Evolutionary conservation across 2,888 invertebrate species (phyloP).

Genomic region (Muscina levida): DNA sequence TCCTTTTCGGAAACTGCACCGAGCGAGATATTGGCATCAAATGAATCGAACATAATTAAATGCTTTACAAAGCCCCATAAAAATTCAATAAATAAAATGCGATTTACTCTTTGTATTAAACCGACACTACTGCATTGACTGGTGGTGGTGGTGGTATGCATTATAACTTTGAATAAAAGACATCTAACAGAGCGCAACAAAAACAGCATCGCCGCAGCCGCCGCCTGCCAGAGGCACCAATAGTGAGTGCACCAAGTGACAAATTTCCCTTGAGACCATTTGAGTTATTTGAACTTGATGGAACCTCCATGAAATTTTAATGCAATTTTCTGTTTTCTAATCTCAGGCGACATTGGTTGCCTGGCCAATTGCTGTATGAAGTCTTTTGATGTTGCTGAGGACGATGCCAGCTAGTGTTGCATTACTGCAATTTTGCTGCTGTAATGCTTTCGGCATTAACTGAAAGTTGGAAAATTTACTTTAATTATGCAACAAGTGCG

Average conservation of each 20-base stretch:
- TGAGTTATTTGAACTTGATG: slow-evolving; percentile 68
- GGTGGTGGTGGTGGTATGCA: too few species aligned
- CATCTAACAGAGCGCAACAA: slow-evolving; percentile 9
- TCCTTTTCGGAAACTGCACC: not conserved
- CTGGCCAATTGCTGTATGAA: not conserved
- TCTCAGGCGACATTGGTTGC: slow-evolving; percentile 17
- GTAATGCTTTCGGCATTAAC: slow-evolving; percentile 45
- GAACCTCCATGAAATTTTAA: slow-evolving; percentile 56
- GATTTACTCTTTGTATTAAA: slow-evolving; percentile 34
- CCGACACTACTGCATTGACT: too few species aligned
- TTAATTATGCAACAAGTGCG: slow-evolving; percentile 55
- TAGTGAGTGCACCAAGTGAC: slow-evolving; percentile 11
- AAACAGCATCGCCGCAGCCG: not conserved
- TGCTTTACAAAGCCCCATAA: slow-evolving; percentile 48
- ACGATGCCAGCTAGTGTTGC: slow-evolving; percentile 9
- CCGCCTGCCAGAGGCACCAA: slow-evolving; percentile 29
- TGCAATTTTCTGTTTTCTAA: slow-evolving; percentile 64
- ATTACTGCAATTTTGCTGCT: slow-evolving; percentile 20
- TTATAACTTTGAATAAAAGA: too few species aligned
- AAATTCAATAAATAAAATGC: slow-evolving; percentile 60
- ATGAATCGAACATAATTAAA: slow-evolving; percentile 42
- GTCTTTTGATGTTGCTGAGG: not conserved
- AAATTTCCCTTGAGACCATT: slow-evolving; percentile 68
- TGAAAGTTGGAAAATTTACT: slow-evolving; percentile 52
- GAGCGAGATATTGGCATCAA: slow-evolving; percentile 35